phyloP scores from a whole-genome alignment of 2,113 vertebrate genomes.

The Lagopus leucura region DNA sequence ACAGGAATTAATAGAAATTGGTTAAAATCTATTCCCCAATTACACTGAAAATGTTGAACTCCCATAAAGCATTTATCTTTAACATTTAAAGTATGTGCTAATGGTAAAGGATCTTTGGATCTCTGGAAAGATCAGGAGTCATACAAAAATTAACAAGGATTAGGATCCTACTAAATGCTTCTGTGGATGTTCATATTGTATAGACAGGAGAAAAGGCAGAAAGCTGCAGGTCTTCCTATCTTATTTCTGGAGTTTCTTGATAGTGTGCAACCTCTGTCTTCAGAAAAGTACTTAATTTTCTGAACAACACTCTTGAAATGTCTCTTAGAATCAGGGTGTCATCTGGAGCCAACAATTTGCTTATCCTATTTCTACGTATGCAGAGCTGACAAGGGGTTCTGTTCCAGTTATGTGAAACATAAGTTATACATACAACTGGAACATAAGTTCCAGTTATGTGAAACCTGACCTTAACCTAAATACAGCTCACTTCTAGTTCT shows the following conservation, averaged over 20 bases:
- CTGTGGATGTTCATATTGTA: background rate
- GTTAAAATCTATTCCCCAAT: constrained; percentile 38
- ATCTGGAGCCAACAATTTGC: background rate
- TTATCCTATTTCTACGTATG: background rate
- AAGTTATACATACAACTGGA: background rate
- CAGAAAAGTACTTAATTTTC: background rate
- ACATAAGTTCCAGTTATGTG: background rate
- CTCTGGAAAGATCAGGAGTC: background rate
- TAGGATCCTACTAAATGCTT: fast-evolving
- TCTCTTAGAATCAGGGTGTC: background rate
- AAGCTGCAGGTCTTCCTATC: background rate
- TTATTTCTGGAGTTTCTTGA: background rate
- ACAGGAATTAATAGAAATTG: constrained; percentile 32
- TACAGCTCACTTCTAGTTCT: background rate
- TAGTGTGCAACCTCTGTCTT: background rate
- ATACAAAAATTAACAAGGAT: background rate
- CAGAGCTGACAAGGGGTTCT: background rate
- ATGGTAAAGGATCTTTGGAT: background rate
- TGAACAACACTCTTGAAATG: background rate
- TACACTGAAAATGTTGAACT: constrained; percentile 24
- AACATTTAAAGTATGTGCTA: background rate
- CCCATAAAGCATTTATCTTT: background rate
- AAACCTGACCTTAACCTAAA: background rate
- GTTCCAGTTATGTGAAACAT: background rate
- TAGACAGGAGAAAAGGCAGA: background rate